These are phyloP conservation scores for Aphrophora alni DNA, from an alignment of 2,888 invertebrate genomes.

Conservation along the genomic window DNA sequence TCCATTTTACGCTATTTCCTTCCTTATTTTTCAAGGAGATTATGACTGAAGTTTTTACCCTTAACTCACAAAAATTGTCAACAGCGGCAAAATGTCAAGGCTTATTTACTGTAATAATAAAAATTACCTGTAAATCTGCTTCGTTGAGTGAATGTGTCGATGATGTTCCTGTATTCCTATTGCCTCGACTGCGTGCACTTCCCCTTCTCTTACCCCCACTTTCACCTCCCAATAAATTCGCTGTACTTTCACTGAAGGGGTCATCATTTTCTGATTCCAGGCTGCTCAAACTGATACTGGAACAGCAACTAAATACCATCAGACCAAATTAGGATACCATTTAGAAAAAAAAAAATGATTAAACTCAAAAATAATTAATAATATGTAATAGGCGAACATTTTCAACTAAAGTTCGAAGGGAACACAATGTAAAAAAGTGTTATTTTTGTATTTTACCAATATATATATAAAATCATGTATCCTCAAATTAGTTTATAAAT, in stretches of 20 bases:
- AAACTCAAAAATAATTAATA: constrained; percentile 23
- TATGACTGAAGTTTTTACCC: no score
- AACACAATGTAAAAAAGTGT: no score
- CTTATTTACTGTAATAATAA: no score
- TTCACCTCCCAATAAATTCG: constrained; percentile 57
- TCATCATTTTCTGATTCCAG: constrained; percentile 89
- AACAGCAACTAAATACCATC: constrained; percentile 43
- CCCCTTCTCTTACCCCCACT: constrained; percentile 48
- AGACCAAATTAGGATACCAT: background rate
- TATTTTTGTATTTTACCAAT: no score
- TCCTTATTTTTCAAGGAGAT: no score
- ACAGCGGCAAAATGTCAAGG: no score
- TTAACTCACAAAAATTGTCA: no score
- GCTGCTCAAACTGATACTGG: constrained; percentile 75
- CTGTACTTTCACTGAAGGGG: constrained; percentile 59
- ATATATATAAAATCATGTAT: no score
- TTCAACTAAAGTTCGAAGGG: background rate
- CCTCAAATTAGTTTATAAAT: no score
- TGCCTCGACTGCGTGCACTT: constrained; percentile 39
- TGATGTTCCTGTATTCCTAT: constrained; percentile 61
- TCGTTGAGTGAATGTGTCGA: constrained; percentile 86
- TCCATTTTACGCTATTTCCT: no score
- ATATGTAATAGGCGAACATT: background rate
- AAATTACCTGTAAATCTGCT: constrained; percentile 78
- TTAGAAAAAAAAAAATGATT: constrained; percentile 13